These are phyloP conservation scores for Leptocoma aspasia DNA, from an alignment of 2,113 vertebrate species.

Conservation along the genomic window DNA sequence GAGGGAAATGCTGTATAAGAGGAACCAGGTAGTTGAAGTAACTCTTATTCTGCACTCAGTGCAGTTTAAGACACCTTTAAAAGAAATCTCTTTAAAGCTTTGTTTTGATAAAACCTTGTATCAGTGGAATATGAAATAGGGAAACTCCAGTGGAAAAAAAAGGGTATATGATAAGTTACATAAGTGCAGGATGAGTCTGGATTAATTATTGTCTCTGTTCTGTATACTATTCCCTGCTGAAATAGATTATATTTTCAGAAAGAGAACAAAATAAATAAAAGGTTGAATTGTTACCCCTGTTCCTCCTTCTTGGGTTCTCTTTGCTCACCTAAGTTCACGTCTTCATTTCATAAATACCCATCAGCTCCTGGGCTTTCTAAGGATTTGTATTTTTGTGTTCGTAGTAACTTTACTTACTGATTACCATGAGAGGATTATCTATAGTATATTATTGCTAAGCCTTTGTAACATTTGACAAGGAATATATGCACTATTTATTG, in stretches of 20 bases:
- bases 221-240: not conserved
- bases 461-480: not conserved
- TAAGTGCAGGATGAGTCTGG: not conserved
- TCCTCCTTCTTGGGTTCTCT: not conserved
- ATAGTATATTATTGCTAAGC: not conserved
- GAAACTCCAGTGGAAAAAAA: not conserved
- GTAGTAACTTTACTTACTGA: not conserved
- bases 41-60: not conserved
- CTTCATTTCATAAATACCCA: not conserved
- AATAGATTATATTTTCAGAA: not conserved
- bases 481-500: not conserved
- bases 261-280: not conserved
- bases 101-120: not conserved
- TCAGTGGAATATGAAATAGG: not conserved
- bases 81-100: not conserved
- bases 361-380: not conserved
- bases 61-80: not conserved
- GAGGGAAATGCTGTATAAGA: not conserved
- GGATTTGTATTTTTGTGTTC: not conserved
- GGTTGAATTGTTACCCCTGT: not conserved
- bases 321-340: not conserved
- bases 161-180: not conserved
- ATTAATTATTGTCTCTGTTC: not conserved
- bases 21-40: not conserved
- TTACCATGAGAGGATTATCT: not conserved